Evolutionary conservation across 2,888 invertebrate genomes (phyloP).

Genomic region (Sussaba pulchella): DNA sequence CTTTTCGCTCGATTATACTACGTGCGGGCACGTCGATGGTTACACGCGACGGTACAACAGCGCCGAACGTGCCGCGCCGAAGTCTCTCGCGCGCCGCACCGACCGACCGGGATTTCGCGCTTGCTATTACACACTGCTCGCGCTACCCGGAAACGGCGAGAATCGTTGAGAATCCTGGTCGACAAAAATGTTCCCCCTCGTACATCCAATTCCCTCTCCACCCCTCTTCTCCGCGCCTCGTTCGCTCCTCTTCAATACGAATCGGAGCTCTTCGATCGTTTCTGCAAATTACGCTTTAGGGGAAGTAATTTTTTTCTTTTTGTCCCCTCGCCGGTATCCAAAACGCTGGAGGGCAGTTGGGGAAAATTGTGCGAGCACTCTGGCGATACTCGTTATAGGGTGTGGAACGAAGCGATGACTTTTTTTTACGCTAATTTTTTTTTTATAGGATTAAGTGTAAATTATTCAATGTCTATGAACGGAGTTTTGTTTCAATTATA

Average conservation of each 20-base stretch:
- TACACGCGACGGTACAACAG: constrained; percentile 33
- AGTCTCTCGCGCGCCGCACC: constrained; percentile 33
- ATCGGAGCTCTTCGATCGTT: constrained; percentile 65
- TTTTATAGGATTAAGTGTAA: constrained; percentile 13
- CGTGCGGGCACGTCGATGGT: constrained; percentile 65
- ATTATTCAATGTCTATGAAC: constrained; percentile 21
- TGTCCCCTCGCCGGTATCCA: constrained; percentile 4
- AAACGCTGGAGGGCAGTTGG: constrained; percentile 45
- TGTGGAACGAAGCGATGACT: constrained; percentile 20
- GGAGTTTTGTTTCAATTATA: constrained; percentile 39
- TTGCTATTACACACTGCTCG: background rate
- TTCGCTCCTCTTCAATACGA: constrained; percentile 37
- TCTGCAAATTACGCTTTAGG: constrained; percentile 59
- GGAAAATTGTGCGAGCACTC: constrained; percentile 53
- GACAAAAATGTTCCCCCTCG: constrained; percentile 59
- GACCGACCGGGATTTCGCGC: constrained; percentile 13
- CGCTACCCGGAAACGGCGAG: constrained; percentile 45
- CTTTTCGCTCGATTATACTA: constrained; percentile 58
- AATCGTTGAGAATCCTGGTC: constrained; percentile 53
- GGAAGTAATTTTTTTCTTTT: constrained; percentile 14
- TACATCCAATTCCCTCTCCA: too few species aligned
- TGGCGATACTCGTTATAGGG: constrained; percentile 37
- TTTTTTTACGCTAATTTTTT: constrained; percentile 10
- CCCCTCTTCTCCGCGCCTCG: constrained; percentile 9
- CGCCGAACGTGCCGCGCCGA: constrained; percentile 60